Evolutionary conservation across 2,797 vertebrate species (phyloP).

Genomic region (Huso huso): DNA sequence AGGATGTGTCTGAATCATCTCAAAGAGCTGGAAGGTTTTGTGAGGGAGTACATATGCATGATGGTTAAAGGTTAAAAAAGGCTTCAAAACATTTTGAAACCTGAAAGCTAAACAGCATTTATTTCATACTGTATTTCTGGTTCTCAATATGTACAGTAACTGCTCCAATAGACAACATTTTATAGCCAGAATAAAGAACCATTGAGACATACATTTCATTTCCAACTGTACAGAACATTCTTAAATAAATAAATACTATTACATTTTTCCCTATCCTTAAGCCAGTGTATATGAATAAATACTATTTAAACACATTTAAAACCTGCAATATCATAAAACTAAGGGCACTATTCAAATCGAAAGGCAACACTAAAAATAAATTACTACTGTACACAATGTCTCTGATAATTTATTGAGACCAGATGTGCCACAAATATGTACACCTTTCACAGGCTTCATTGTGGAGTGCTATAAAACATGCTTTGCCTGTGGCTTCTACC

Average conservation of each 20-base stretch:
- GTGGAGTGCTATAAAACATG: conserved; percentile 50
- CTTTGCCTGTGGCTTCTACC: conserved; percentile 52
- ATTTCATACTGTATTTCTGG: neutral
- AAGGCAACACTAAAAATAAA: conserved; percentile 5
- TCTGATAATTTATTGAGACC: conserved; percentile 48
- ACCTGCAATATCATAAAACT: conserved; percentile 14
- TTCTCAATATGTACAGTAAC: neutral
- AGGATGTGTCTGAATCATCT: neutral
- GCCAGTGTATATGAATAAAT: no score
- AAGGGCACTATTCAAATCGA: neutral
- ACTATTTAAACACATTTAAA: conserved; percentile 8
- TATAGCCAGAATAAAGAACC: neutral
- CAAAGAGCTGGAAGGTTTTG: neutral
- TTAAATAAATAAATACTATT: neutral
- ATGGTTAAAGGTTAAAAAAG: neutral
- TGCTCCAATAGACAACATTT: neutral
- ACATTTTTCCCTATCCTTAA: no score
- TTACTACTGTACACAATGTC: conserved; percentile 28
- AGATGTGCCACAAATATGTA: conserved; percentile 47
- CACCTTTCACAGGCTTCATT: conserved; percentile 50
- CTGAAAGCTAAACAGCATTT: neutral
- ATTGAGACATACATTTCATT: neutral
- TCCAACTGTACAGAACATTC: neutral
- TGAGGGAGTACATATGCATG: neutral
- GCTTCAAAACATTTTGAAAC: neutral